These are phyloP conservation scores for Ctenicera cuprea DNA, from an alignment of 2,888 invertebrate genomes.

Conservation along the genomic window DNA sequence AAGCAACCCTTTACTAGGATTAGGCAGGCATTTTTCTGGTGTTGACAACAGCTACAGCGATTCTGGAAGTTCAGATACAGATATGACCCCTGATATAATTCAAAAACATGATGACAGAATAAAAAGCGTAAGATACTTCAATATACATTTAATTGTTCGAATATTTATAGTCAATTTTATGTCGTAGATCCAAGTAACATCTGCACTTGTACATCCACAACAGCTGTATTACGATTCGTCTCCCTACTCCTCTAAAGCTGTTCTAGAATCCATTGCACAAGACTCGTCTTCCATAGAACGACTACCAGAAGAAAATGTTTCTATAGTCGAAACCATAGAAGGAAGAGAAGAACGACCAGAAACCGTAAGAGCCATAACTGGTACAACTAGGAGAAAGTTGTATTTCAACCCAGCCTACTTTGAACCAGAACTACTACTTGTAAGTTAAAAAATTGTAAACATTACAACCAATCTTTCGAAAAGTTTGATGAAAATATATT, in stretches of 20 bases:
- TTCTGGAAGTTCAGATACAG: slow-evolving; percentile 81
- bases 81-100: slow-evolving; percentile 74
- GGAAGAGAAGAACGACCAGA: slow-evolving; percentile 80
- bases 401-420: slow-evolving; percentile 95
- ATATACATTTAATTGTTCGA: not conserved
- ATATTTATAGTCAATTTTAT: not conserved
- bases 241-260: slow-evolving; percentile 42
- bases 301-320: slow-evolving; percentile 89
- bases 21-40: slow-evolving; percentile 79
- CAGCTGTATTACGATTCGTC: slow-evolving; percentile 54
- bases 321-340: slow-evolving; percentile 88
- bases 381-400: slow-evolving; percentile 84
- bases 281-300: slow-evolving; percentile 76
- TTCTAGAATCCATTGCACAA: slow-evolving; percentile 62
- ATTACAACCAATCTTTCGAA: slow-evolving; percentile 21
- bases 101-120: slow-evolving; percentile 68
- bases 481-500: slow-evolving; percentile 44
- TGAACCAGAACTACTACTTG: slow-evolving; percentile 88
- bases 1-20: slow-evolving; percentile 82
- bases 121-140: slow-evolving; percentile 66
- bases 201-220: slow-evolving; percentile 83
- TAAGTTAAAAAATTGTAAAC: slow-evolving; percentile 71
- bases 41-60: slow-evolving; percentile 74
- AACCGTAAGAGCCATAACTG: slow-evolving; percentile 78
- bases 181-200: slow-evolving; percentile 77